Evolutionary conservation across 2,888 invertebrate genomes (phyloP), one percentile per base, ranked within the genome.

Genomic region (Epistrophe eligans): DNA sequence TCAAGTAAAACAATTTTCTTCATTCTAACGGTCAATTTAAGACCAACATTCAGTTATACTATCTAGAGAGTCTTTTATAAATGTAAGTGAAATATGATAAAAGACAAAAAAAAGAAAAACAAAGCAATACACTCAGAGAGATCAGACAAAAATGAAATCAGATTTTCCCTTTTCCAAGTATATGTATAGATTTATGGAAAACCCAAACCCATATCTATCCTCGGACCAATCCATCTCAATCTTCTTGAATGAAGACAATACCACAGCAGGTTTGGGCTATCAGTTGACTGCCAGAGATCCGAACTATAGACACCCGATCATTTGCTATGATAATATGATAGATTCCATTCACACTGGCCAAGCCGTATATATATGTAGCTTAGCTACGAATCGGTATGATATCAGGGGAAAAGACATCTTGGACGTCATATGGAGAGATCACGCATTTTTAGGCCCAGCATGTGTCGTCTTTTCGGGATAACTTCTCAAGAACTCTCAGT

Each of bases 171-270:
- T 58, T 84, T 84, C 64, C 71, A 77, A 50, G 71, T 57, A 58
- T 2, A 8, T 15, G 19, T 0, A n/a, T n/a, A n/a, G n/a, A n/a
- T n/a, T n/a, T n/a, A 74, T 19, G 57, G 45, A 67, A 72, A 70
- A 40, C n/a, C 45, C 45, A 58, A 32, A 58, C 82, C 85, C 85
- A 87, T 79, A 87, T 87, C 83, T 76, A 66, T 83, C 60, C 71
- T 66, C 79, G 35, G 66, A 83, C 76, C 83, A 67, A 87, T 87
- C 79, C 83, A 87, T 87, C 87, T 83, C 87, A 83, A 87, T 87
- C 74, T 79, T 76, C 32, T 45, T 71, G 72, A 76, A 79, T 79
- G 79, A 87, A 87, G 87, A 87, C 82, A 87, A 82, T 82, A 58
- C 82, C 85, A 64, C 85, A 87, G 85, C 85, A 87, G 85, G 85